phyloP scores from a whole-genome alignment of 64 coral and sea anemone genomes.

The Montipora cactus region DNA sequence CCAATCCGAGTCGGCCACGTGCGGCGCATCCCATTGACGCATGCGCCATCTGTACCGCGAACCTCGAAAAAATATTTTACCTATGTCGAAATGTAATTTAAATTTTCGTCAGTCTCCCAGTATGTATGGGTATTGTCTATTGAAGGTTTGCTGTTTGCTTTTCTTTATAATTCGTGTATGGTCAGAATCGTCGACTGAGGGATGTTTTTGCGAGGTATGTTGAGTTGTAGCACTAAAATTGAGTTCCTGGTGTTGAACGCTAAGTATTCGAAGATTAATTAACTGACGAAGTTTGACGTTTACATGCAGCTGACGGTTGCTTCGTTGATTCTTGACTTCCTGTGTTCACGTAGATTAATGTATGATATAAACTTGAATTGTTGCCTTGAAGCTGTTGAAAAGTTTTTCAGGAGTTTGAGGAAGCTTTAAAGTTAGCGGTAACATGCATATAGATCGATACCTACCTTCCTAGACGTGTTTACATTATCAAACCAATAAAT shows the following conservation, averaged over 20 bases:
- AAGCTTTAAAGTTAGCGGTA: too few relatives aligned
- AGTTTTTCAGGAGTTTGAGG: too few relatives aligned
- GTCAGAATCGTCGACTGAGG: conserved; percentile 53
- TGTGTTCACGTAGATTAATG: too few relatives aligned
- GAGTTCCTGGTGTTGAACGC: neutral
- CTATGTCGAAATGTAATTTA: neutral
- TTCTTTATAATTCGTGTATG: conserved; percentile 36
- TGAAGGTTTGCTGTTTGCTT: conserved; percentile 53
- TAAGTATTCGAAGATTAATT: neutral
- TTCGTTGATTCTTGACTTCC: too few relatives aligned
- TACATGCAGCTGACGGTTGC: neutral
- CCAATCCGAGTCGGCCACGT: conserved; percentile 39
- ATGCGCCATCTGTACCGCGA: conserved; percentile 40
- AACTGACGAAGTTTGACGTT: neutral
- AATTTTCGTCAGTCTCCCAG: conserved; percentile 5
- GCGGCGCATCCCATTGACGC: conserved; percentile 18
- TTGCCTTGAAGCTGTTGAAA: too few relatives aligned
- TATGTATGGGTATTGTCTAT: conserved; percentile 56
- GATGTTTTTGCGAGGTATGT: conserved; percentile 89
- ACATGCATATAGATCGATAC: too few relatives aligned
- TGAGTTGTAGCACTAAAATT: neutral
- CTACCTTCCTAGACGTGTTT: too few relatives aligned
- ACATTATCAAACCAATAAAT: too few relatives aligned
- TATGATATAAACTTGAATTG: too few relatives aligned
- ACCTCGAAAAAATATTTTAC: conserved; percentile 27